phyloP scores from a whole-genome alignment of 2,888 invertebrate genomes.

The Gymnocheta viridis region DNA sequence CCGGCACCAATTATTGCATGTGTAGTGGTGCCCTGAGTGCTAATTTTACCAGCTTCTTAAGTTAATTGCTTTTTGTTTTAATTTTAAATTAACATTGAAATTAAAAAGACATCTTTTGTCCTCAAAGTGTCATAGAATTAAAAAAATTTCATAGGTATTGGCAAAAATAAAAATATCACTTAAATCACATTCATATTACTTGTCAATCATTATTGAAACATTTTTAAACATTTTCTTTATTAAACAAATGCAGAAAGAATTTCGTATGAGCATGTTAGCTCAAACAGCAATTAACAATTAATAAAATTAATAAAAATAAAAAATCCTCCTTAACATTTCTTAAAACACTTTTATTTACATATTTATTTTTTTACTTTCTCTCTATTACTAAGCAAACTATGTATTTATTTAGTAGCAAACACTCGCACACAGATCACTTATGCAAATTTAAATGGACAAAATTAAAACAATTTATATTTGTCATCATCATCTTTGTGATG shows the following conservation, averaged over 20 bases:
- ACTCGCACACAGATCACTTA: neutral
- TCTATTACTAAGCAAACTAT: slow-evolving; percentile 36
- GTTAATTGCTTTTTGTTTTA: neutral
- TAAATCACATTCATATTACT: slow-evolving; percentile 33
- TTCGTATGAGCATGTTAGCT: neutral
- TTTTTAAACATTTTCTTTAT: neutral
- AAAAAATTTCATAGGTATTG: neutral
- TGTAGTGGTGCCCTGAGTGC: too few species aligned
- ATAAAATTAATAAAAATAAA: neutral
- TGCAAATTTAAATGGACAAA: neutral
- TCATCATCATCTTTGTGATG: slow-evolving; percentile 3
- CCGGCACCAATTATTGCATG: too few species aligned
- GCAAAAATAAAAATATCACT: neutral
- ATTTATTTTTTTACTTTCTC: slow-evolving; percentile 53
- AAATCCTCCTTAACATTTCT: neutral
- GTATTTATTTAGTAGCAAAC: slow-evolving; percentile 34
- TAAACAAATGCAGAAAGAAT: neutral
- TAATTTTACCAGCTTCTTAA: neutral
- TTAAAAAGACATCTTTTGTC: neutral
- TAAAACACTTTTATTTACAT: slow-evolving; percentile 28
- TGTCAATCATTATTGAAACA: slow-evolving; percentile 30
- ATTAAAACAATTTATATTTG: neutral
- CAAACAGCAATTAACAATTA: slow-evolving; percentile 17
- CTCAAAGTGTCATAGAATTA: neutral
- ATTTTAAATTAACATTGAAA: neutral